Percentiles rank a stretch among this genome's conserved stretches.
phyloP scores from a whole-genome alignment of 2,113 vertebrate genomes.

The Morone saxatilis region DNA sequence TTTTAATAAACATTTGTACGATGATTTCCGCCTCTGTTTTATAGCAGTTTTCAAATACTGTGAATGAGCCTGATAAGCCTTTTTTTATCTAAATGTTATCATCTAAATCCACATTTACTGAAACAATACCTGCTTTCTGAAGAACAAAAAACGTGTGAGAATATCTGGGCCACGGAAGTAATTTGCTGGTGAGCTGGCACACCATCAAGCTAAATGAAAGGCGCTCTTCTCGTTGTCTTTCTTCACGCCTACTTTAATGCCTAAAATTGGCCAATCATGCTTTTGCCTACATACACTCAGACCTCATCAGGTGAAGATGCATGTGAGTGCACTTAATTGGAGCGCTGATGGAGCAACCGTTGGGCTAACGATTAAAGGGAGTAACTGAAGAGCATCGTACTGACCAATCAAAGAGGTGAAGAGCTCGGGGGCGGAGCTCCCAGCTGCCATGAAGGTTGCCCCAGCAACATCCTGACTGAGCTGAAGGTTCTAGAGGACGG shows the following conservation, averaged over 20 bases:
- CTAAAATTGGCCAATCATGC: conserved; percentile 11
- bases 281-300: neutral
- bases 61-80: neutral
- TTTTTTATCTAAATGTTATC: neutral
- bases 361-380: neutral
- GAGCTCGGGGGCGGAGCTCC: conserved; percentile 87
- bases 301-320: conserved; percentile 11
- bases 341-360: conserved; percentile 1
- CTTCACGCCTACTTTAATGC: neutral
- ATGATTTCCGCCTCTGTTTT: neutral
- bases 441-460: conserved; percentile 88
- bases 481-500: conserved; percentile 80
- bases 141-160: neutral
- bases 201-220: neutral
- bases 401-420: conserved; percentile 88
- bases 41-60: neutral
- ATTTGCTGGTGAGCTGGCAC: neutral
- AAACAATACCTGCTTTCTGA: neutral
- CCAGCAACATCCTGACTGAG: conserved; percentile 88
- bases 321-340: conserved; percentile 6
- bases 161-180: neutral
- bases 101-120: neutral
- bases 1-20: neutral
- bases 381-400: conserved; percentile 37
- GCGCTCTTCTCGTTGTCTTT: neutral